Evolutionary conservation across 2,797 vertebrate genomes (phyloP).

Genomic region (Phrynocephalus guinanensis): DNA sequence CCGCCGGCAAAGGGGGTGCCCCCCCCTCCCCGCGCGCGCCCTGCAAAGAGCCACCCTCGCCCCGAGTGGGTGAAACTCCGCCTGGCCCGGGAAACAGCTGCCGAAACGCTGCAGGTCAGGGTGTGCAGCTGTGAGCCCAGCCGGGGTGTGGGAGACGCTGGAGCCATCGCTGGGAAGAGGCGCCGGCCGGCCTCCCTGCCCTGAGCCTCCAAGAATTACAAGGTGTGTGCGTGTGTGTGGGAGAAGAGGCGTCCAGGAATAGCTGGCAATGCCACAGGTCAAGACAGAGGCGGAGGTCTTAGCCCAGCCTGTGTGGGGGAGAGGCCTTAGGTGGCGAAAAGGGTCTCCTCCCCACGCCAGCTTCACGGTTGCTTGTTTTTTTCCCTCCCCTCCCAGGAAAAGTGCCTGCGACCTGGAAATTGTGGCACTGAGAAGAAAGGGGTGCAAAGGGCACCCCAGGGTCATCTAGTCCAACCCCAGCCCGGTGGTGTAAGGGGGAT

Average conservation of each 20-base stretch:
- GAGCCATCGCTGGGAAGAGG: neutral
- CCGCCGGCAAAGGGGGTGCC: no score
- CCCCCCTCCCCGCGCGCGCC: no score
- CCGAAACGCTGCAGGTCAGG: neutral
- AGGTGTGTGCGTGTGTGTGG: neutral
- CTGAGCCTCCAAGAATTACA: neutral
- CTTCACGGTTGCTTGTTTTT: no score
- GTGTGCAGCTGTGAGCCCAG: no score
- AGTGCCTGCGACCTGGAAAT: no score
- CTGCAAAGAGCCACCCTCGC: no score
- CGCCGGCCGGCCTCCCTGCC: no score
- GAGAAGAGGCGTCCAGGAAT: neutral
- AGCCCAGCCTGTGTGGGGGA: neutral
- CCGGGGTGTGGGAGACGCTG: neutral
- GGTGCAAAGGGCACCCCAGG: neutral
- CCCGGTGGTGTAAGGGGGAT: no score
- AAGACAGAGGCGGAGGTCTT: neutral
- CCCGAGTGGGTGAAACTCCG: slow-evolving; percentile 14
- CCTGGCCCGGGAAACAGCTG: slow-evolving; percentile 15
- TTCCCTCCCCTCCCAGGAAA: no score
- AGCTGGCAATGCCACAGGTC: neutral
- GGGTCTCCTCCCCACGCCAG: no score
- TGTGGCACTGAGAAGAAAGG: neutral
- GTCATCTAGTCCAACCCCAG: neutral
- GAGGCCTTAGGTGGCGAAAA: no score